A percentile compares a stretch with the other conserved stretches of the same genome.
Evolutionary conservation across 2,113 vertebrate genomes (phyloP).

Genomic region (Balaeniceps rex): DNA sequence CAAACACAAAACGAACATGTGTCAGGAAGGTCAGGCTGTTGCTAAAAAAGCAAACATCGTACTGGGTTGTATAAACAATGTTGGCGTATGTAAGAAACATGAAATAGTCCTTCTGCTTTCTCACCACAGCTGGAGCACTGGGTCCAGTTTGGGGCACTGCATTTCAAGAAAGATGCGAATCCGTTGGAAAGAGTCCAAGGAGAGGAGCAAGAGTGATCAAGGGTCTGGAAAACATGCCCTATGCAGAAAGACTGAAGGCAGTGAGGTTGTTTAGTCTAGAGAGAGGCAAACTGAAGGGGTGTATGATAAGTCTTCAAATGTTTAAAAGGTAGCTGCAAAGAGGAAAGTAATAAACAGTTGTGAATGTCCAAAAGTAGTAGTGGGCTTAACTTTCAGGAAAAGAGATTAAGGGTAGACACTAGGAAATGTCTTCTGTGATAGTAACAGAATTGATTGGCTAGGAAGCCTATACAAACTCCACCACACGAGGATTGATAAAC

Average conservation of each 20-base stretch:
- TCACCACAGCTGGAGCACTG: background rate
- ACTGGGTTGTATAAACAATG: background rate
- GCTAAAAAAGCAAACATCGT: background rate
- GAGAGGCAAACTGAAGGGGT: background rate
- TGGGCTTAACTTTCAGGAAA: background rate
- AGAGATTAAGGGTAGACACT: background rate
- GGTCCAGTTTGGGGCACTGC: background rate
- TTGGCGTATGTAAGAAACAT: background rate
- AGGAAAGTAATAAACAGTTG: background rate
- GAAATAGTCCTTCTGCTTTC: constrained; percentile 4
- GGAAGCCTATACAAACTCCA: background rate
- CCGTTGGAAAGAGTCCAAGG: background rate
- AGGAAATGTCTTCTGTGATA: background rate
- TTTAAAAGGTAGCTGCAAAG: constrained; percentile 30
- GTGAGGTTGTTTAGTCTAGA: constrained; percentile 49
- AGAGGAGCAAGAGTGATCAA: background rate
- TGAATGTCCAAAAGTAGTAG: background rate
- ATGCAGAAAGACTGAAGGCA: background rate
- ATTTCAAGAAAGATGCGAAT: background rate
- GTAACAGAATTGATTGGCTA: background rate
- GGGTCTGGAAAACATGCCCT: constrained; percentile 17
- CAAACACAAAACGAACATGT: background rate
- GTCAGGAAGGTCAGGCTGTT: background rate
- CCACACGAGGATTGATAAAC: background rate
- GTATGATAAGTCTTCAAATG: background rate